Conservation (phyloP, 2,888 invertebrate genomes). For the Blomia tropicalis region DNA sequence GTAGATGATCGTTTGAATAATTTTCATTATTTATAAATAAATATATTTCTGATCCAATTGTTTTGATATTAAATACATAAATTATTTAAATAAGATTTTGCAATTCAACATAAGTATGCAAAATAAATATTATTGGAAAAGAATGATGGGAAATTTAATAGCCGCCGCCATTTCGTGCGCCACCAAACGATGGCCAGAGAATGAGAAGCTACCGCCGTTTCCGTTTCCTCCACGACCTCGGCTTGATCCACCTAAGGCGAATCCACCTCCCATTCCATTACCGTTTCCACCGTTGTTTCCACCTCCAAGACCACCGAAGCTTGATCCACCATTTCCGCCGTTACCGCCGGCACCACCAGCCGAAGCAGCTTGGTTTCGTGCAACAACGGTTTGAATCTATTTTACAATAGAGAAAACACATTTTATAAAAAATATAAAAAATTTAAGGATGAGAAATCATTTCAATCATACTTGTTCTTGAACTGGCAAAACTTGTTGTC, state of each 20-base stretch:
- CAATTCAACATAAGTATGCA: too few species aligned
- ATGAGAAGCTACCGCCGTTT: background rate
- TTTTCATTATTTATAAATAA: background rate
- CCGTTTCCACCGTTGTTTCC: background rate
- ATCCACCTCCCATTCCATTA: background rate
- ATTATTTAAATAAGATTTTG: too few species aligned
- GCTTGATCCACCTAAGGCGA: background rate
- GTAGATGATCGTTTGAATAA: background rate
- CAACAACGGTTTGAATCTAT: conserved; percentile 1
- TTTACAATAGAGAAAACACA: too few species aligned
- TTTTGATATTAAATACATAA: background rate
- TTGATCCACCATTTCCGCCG: background rate
- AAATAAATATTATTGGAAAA: too few species aligned
- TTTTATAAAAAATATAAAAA: background rate
- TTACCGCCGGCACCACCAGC: background rate
- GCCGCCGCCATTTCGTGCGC: background rate
- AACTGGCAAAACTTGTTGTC: background rate
- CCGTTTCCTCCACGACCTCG: background rate
- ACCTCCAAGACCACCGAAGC: background rate
- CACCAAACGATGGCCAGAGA: too few species aligned
- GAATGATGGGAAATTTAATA: background rate
- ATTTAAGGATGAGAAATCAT: background rate
- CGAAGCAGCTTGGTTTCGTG: background rate
- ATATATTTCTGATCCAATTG: background rate
- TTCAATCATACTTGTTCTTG: background rate